Evolutionary conservation across 2,888 invertebrate species (phyloP), one percentile per base, ranked within the genome.

Genomic region (Andrena haemorrhoa): DNA sequence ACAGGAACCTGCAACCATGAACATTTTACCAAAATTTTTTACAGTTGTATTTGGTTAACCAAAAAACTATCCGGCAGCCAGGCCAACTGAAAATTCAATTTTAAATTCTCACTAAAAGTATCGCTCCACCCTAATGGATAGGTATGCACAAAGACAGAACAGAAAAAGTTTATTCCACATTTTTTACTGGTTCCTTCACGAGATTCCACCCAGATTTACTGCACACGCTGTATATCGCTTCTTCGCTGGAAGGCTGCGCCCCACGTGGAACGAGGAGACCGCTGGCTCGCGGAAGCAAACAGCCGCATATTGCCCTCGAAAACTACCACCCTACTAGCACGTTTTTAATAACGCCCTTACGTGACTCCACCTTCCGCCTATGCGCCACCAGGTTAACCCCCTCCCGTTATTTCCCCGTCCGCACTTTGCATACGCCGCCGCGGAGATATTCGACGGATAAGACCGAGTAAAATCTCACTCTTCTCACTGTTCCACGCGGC

Each of bases 271-370:
- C 71, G 58, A 60, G 71, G 75, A 31, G 66, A 31, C 75, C 35
- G 65, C 23, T 72, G 69, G 85, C 65, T 81, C 65, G 77, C 82
- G 77, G 80, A 82, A 86, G 87, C 86, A 89, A 90, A 89, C 88
- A 88, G 74, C 83, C 82, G 86, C 87, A 88, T 89, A 91, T 91
- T 92, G 90, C 88, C 87, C 89, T 87, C 87, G 85, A 90, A 91
- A 92, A 92, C 89, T 89, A 88, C 85, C 85, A 87, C 68, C 84
- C 88, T 83, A 83, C 88, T 85, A 80, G 84, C 87, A 89, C 88
- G 89, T 91, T 92, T 92, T 92, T 92, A 92, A 92, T 92, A 92
- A 92, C 89, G 86, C 88, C 85, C 89, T 89, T 89, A 89, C 90
- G 90, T 91, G 90, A 89, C 90, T 88, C 73, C 75, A 68, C 69